Conservation (phyloP, 2,113 vertebrate species). For the Electrona antarctica region DNA sequence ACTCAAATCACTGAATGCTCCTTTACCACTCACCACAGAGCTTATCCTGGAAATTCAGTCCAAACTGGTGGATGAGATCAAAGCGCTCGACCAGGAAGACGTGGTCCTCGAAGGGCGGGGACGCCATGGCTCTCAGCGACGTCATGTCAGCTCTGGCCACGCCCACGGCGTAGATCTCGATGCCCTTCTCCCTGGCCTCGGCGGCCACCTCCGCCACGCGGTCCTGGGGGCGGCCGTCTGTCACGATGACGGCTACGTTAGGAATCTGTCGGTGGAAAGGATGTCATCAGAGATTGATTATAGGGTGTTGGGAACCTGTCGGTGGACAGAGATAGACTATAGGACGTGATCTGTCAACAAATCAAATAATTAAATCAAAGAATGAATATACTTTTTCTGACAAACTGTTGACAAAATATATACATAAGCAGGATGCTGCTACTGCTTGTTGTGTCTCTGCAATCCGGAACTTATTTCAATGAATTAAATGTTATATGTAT, state of each 20-base stretch:
- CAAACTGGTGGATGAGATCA: slow-evolving; percentile 93
- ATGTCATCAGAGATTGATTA: no score
- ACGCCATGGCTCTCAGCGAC: slow-evolving; percentile 94
- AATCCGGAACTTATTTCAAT: no score
- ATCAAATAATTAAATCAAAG: no score
- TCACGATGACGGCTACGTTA: slow-evolving; percentile 90
- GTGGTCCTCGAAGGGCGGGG: slow-evolving; percentile 89
- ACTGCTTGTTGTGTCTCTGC: no score
- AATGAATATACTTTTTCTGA: no score
- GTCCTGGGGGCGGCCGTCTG: slow-evolving; percentile 94
- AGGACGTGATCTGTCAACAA: no score
- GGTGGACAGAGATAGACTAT: no score
- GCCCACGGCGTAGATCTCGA: slow-evolving; percentile 94
- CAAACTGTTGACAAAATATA: no score
- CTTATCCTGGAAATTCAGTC: slow-evolving; percentile 92
- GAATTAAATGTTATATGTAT: no score
- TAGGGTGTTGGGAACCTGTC: slow-evolving; percentile 78
- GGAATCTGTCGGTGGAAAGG: slow-evolving; percentile 71
- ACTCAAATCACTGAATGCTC: no score
- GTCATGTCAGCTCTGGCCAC: slow-evolving; percentile 93
- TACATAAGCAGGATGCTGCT: no score
- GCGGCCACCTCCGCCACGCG: slow-evolving; percentile 91
- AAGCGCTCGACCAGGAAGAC: slow-evolving; percentile 97
- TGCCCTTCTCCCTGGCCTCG: slow-evolving; percentile 87
- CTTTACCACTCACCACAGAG: slow-evolving; percentile 95